phyloP scores from a whole-genome alignment of 2,888 invertebrate species.

The Tupiocoris notatus region DNA sequence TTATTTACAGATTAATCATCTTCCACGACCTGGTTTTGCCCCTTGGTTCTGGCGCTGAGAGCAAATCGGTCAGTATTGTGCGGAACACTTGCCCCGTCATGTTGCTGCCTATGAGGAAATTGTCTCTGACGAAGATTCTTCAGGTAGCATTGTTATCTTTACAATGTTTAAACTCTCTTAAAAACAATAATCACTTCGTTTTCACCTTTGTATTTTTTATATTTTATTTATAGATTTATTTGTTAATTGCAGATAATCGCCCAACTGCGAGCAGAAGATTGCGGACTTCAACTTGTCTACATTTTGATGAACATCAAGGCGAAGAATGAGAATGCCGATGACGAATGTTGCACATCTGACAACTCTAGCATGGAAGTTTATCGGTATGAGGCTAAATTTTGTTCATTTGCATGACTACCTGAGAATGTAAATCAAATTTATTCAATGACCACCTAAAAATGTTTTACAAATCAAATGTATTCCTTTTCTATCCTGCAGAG shows the following conservation, averaged over 20 bases:
- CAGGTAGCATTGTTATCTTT: too few species aligned
- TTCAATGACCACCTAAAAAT: not conserved
- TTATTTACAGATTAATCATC: constrained; percentile 59
- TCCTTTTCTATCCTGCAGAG: constrained; percentile 56
- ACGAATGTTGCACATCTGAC: constrained; percentile 57
- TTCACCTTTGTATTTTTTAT: constrained; percentile 52
- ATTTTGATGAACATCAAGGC: constrained; percentile 65
- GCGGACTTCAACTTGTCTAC: constrained; percentile 69
- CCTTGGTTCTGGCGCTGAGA: constrained; percentile 55
- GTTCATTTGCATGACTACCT: not conserved
- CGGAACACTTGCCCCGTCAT: constrained; percentile 74
- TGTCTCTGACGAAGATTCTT: constrained; percentile 71
- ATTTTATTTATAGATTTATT: too few species aligned
- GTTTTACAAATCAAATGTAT: not conserved
- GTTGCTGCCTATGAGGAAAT: constrained; percentile 67
- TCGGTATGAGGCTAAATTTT: constrained; percentile 56
- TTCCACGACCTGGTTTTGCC: constrained; percentile 64
- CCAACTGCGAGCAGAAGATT: constrained; percentile 67
- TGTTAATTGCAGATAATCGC: too few species aligned
- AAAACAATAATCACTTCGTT: not conserved
- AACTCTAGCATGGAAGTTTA: constrained; percentile 71
- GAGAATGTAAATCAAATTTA: not conserved
- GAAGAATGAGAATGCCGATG: constrained; percentile 52
- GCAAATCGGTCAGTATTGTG: constrained; percentile 63
- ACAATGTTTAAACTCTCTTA: too few species aligned